Evolutionary conservation across 2,797 vertebrate species (phyloP), one percentile per base, ranked within the genome.

Genomic region (Sebastes taczanowskii): DNA sequence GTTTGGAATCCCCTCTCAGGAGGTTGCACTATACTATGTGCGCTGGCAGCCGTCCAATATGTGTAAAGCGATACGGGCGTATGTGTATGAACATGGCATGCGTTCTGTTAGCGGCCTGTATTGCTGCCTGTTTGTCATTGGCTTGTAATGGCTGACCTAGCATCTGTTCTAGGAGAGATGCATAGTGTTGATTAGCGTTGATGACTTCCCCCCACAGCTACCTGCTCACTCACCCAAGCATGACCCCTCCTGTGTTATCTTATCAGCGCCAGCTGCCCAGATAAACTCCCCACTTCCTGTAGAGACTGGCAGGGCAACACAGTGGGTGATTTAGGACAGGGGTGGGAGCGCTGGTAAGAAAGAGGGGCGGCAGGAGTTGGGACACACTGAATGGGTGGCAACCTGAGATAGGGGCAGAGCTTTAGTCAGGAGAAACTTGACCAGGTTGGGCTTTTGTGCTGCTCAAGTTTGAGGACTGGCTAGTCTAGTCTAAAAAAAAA

Each of bases 231-330:
- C 87, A 91, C 90, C 91, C 86, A 79, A 80, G 76, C 80, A 58
- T 86, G 86, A 88, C 89, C 83, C 82, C 81, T 74, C 66, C 78
- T 59, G 73, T 38, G 59, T 90, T 90, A 92, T 91, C 88, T 92
- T 92, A 92, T 92, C 92, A 81, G 49, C 69, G 63, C 82, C 86
- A 90, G 90, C 88, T 90, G 87, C 87, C 81, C 77, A 86, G 90
- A 90, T 92, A 88, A 92, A 83, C 83, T 71, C 77, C 68, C 35
- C n/a, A 81, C 90, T 92, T 94, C 90, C 91, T 91, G 79, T 87
- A 72, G 72, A 83, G 84, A 80, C 85, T 82, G 80, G 70, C 77
- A 77, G 66, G 65, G 70, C 62, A 74, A 74, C 27, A 73, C 64
- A 61, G 74, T 62, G 71, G 42, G 42, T 56, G 69, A 83, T 84